Conservation (phyloP, 2,113 vertebrate species). For the Taurulus bubalis region DNA sequence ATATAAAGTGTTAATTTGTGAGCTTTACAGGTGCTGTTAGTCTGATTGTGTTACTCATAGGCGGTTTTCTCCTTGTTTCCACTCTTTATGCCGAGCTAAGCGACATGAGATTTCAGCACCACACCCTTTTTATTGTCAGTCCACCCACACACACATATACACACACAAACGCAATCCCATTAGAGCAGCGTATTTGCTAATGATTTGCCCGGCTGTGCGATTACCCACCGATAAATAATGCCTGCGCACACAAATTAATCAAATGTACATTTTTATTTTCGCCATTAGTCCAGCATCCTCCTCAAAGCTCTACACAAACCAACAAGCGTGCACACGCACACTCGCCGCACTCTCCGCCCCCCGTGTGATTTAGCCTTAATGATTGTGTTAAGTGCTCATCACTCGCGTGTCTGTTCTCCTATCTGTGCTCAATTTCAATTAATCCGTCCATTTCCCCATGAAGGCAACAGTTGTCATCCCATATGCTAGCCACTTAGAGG, state of each 20-base stretch:
- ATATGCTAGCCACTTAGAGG: slow-evolving; percentile 65
- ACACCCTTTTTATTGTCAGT: slow-evolving; percentile 47
- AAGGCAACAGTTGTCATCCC: slow-evolving; percentile 72
- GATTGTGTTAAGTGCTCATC: slow-evolving; percentile 61
- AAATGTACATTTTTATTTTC: slow-evolving; percentile 66
- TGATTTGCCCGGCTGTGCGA: slow-evolving; percentile 59
- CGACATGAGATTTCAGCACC: no score
- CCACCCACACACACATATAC: slow-evolving; percentile 40
- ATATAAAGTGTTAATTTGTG: neutral
- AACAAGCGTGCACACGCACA: neutral
- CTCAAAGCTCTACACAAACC: neutral
- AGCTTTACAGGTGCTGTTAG: neutral
- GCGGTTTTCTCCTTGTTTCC: neutral
- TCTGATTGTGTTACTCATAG: neutral
- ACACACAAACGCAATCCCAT: slow-evolving; percentile 39
- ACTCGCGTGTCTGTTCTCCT: slow-evolving; percentile 56
- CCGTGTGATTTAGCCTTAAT: slow-evolving; percentile 43
- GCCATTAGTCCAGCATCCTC: slow-evolving; percentile 37
- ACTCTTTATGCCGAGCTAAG: neutral
- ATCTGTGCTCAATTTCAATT: slow-evolving; percentile 67
- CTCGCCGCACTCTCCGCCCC: neutral
- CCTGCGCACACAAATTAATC: slow-evolving; percentile 49
- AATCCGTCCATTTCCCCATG: slow-evolving; percentile 68
- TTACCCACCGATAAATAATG: slow-evolving; percentile 58
- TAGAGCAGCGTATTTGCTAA: slow-evolving; percentile 58